Evolutionary conservation across 2,888 invertebrate genomes (phyloP).

Genomic region (Clunio marinus): DNA sequence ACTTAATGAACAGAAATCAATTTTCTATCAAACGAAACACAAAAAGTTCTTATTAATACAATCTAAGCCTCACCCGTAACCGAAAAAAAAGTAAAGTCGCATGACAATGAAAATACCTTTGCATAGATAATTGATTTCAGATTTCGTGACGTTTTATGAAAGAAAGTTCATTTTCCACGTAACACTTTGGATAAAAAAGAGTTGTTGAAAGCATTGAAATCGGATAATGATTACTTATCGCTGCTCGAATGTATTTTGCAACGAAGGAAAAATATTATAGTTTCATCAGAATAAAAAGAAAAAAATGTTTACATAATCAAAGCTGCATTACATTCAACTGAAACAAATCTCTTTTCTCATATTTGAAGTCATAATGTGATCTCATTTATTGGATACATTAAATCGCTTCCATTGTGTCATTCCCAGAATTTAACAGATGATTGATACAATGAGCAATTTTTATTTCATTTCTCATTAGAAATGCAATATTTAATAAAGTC

Average conservation of each 20-base stretch:
- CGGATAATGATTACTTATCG: neutral
- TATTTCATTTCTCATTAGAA: neutral
- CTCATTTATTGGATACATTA: conserved; percentile 25
- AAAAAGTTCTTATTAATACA: too few species aligned
- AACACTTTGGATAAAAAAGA: too few species aligned
- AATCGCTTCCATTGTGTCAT: conserved; percentile 19
- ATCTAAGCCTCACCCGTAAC: too few species aligned
- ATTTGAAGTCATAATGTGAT: conserved; percentile 31
- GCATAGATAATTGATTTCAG: neutral
- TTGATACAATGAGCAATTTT: neutral
- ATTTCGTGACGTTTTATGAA: conserved; percentile 15
- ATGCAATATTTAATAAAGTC: neutral
- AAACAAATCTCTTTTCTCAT: neutral
- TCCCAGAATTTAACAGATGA: conserved; percentile 29
- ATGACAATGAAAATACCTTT: too few species aligned
- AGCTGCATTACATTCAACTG: conserved; percentile 26
- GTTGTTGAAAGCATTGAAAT: neutral
- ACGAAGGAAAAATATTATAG: too few species aligned
- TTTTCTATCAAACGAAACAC: too few species aligned
- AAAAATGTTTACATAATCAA: conserved; percentile 11
- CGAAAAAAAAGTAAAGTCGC: too few species aligned
- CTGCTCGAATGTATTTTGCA: neutral
- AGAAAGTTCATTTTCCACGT: too few species aligned
- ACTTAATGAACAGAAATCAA: too few species aligned
- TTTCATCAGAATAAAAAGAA: neutral